Conservation (phyloP, 2,797 vertebrate genomes). For the Micropoecilia bifurca region DNA sequence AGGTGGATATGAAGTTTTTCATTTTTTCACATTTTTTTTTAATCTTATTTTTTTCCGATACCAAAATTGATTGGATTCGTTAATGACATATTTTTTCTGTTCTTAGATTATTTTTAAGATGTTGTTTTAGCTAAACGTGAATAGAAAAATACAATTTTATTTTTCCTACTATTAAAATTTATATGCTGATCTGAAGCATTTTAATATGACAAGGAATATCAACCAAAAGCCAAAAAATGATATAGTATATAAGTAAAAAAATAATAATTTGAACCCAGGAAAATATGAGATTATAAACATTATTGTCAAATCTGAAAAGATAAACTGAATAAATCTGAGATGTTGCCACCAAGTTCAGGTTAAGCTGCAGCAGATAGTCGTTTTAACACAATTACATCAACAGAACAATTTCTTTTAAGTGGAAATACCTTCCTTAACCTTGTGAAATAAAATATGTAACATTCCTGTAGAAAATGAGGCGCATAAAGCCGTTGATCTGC, state of each 20-base stretch:
- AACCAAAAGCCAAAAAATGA: not conserved
- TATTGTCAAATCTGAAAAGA: not conserved
- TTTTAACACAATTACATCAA: not conserved
- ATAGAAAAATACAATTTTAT: not conserved
- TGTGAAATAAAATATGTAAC: not conserved
- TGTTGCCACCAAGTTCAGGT: not conserved
- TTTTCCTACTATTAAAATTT: not conserved
- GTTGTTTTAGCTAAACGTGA: too few species aligned
- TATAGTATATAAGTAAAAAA: not conserved
- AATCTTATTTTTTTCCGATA: not conserved
- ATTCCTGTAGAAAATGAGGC: not conserved
- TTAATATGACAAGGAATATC: not conserved
- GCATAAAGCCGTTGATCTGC: not conserved
- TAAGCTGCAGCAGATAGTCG: not conserved
- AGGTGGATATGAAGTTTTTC: too few species aligned
- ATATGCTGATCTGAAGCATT: not conserved
- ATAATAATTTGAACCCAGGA: not conserved
- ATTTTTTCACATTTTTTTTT: too few species aligned
- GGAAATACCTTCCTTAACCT: slow-evolving; percentile 3
- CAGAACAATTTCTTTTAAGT: not conserved
- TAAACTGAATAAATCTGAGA: not conserved
- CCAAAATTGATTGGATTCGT: not conserved
- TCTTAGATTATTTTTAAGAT: too few species aligned
- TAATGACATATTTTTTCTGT: too few species aligned
- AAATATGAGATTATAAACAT: not conserved